Evolutionary conservation across 2,797 vertebrate species (phyloP).

Genomic region (Sphenopsis melanotis): DNA sequence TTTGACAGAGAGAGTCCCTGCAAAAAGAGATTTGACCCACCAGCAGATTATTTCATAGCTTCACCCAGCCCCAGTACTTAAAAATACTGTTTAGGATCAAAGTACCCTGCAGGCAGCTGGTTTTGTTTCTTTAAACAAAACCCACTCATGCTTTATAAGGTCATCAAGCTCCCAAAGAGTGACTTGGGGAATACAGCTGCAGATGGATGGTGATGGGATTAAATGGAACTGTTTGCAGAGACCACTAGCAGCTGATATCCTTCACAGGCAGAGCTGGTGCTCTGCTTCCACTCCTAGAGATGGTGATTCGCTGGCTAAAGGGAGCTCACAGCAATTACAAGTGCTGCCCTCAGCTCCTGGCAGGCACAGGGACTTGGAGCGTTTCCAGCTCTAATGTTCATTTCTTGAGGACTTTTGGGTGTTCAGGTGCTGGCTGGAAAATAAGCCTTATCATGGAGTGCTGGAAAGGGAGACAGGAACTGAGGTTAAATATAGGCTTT

Average conservation of each 20-base stretch:
- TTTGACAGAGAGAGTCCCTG: neutral
- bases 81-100: neutral
- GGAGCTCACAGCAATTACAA: neutral
- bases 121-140: slow-evolving; percentile 33
- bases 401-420: neutral
- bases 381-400: neutral
- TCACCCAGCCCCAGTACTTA: neutral
- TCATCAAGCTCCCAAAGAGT: neutral
- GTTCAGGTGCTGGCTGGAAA: neutral
- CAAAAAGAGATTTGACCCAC: neutral
- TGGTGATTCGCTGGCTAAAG: neutral
- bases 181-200: neutral
- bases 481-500: neutral
- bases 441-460: neutral
- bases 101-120: neutral
- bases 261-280: neutral
- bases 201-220: neutral
- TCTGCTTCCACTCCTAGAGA: neutral
- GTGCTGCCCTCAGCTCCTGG: neutral
- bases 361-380: neutral
- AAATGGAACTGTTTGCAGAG: neutral
- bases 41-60: neutral
- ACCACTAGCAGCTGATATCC: rapidly evolving
- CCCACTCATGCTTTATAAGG: slow-evolving; percentile 2
- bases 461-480: neutral